Base-by-base conservation (phyloP, 2,113 vertebrate genomes). In the Scolopax mira region DNA sequence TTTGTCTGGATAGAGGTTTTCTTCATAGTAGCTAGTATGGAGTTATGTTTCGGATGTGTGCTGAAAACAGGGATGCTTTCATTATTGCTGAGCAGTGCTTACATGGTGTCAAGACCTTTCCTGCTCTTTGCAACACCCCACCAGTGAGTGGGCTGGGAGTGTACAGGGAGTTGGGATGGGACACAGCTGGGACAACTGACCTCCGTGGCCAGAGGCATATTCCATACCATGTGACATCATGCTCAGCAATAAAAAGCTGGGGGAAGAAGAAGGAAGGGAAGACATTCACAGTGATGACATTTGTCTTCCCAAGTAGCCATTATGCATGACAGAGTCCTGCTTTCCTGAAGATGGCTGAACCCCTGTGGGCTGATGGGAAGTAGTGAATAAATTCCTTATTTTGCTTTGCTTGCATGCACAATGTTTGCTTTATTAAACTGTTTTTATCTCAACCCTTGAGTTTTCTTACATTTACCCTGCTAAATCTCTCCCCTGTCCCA, bases 101-200 rank as follows among this genome's bases (percentile, higher is more conserved):
- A 10, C 25, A 25, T 6, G 21, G 25, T 5, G 18, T 24, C 35
- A 49, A 35, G 52, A 31, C 6, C 16, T 78, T n/a, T 71, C 48
- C 28, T 54, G 49, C 28, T 55, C 8, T 41, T 39, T 8, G 4
- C 6, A 7, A 13, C 8, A 52, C 3, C 24, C 24, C 41, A 48
- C 35, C 13, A 41, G 58, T 0, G 0, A 64, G 49, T 7, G 54
- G 49, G 11, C 41, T 55, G n/a, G 7, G n/a, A n/a, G 6, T 51
- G n/a, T 44, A 35, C 6, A 35, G 30, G 21, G 13, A 31, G 4
- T 3, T 69, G 62, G 16, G 62, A 77, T 35, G n/a, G 15, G 23
- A 10, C 24, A n/a, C 42, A 54, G 55, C 22, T 1, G 4, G 82
- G 30, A 85, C 37, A 52, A 31, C 60, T 77, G 62, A 77, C 25